Evolutionary conservation across 2,888 invertebrate genomes (phyloP).

Genomic region (Eledone cirrhosa): DNA sequence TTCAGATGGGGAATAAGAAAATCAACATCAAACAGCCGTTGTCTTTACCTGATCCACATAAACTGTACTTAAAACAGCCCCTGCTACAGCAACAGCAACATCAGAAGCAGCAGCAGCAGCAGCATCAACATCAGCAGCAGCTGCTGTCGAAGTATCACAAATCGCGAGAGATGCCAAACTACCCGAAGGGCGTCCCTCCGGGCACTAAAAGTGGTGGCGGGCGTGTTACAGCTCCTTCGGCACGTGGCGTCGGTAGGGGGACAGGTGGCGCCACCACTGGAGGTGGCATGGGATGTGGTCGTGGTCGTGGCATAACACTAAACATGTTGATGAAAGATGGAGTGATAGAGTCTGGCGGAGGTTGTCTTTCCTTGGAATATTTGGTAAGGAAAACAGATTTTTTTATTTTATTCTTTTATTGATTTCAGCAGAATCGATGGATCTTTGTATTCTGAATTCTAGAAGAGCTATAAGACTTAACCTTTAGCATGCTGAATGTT

Average conservation of each 20-base stretch:
- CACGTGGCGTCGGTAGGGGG: too few relatives aligned
- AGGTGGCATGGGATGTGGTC: not conserved
- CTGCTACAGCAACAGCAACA: not conserved
- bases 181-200: too few relatives aligned
- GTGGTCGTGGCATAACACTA: constrained; percentile 76
- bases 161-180: too few relatives aligned
- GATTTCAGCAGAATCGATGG: too few relatives aligned
- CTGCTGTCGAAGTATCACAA: not conserved
- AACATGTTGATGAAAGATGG: constrained; percentile 87
- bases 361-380: constrained; percentile 88
- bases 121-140: not conserved
- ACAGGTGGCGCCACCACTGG: constrained; percentile 66
- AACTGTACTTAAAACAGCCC: not conserved
- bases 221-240: too few relatives aligned
- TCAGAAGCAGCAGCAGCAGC: not conserved
- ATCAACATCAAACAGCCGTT: not conserved
- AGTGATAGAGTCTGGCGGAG: constrained; percentile 83
- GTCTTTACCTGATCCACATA: not conserved
- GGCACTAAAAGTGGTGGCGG: too few relatives aligned
- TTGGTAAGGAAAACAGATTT: constrained; percentile 71
- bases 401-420: too few relatives aligned
- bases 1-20: not conserved
- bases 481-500: too few relatives aligned
- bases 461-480: too few relatives aligned
- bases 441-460: too few relatives aligned